Evolutionary conservation across 2,113 vertebrate genomes (phyloP), one percentile per base, ranked within the genome.

Genomic region (Verasper variegatus): DNA sequence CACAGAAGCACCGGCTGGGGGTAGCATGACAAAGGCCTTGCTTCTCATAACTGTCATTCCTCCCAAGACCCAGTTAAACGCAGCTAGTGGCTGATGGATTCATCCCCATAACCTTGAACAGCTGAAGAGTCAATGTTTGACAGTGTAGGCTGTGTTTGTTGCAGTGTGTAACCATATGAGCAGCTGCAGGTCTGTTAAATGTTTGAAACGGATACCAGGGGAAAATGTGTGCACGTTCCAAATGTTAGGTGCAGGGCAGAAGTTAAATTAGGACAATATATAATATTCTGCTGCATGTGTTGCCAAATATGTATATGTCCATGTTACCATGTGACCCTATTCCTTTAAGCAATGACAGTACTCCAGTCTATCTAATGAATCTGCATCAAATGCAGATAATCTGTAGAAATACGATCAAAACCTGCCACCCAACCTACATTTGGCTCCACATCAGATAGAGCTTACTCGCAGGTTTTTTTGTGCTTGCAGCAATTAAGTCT

Each of bases 111-210:
- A 82, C 76, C 79, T 83, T 69, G 74, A 61, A 17, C 80, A 54
- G 71, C 71, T 54, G 62, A 80, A 37, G 52, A 70, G 69, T 69
- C 49, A 4, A 35, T 74, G 67, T 83, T 85, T 80, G 86, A 82
- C 78, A 77, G 26, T 74, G 54, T 31, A 20, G 17, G 24, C 63
- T 66, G 12, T 74, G 55, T 78, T 78, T 82, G 82, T 81, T 85
- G 5, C 40, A 72, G 51, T 26, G 13, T 67, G 62, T 71, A 72
- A 26, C 49, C 5, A 26, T 35, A 51, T 71, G 65, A 77, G 70
- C 56, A 70, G 67, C 45, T 82, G 68, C 72, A 75, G 69, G 35
- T 59, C 71, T 21, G 61, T 67, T 57, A 86, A 80, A 76, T 31
- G 73, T 75, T 69, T 72, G n/a, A 68, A 72, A 63, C 55, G 54